Base-by-base conservation (phyloP, 2,797 vertebrate species). In the Apogon talboti region DNA sequence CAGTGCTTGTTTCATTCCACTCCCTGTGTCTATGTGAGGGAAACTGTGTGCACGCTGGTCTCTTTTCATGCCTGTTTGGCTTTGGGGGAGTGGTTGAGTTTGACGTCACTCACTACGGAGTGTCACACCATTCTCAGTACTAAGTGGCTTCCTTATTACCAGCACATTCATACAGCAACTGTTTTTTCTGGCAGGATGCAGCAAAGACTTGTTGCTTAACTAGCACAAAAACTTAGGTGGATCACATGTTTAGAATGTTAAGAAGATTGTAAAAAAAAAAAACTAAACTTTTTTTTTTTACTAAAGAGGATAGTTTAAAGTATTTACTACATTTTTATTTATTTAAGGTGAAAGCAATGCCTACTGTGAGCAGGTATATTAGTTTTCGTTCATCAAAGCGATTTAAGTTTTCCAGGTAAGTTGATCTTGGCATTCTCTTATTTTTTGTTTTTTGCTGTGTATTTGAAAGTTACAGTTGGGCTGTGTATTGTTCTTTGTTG, bases 331-430 rank as follows among this genome's bases (percentile, higher is more conserved):
- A 6, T 18, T 14, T 37, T 33, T 61, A 28, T 35, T n/a, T n/a
- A n/a, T 40, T 28, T 46, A 19, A 62, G 61, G 35, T 14, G 21
- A 46, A 79, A 74, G 79, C 78, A 82, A 89, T 90, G 89, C 89
- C 84, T 77, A 90, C 84, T 58, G 90, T 94, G 70, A 79, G 85
- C 67, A 89, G 92, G 75, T 93, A 92, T 55, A 88, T 93, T 66
- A 92, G 83, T 81, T 92, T 94, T 16, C 90, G 92, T 54, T 83
- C 92, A 48, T 91, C 93, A 11, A 89, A 81, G 75, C 76, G 90
- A 56, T 53, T 85, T 33, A 84, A 89, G 77, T 8, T 82, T 1
- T 67, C 61, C 74, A 89, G 93, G 94, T 95, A 86, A 89, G 83
- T 0, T 24, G 83, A 0, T 19, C 9, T 40, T 35, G 24, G 24